Base-by-base conservation (phyloP, 2,888 invertebrate genomes). In the Atherix ibis region DNA sequence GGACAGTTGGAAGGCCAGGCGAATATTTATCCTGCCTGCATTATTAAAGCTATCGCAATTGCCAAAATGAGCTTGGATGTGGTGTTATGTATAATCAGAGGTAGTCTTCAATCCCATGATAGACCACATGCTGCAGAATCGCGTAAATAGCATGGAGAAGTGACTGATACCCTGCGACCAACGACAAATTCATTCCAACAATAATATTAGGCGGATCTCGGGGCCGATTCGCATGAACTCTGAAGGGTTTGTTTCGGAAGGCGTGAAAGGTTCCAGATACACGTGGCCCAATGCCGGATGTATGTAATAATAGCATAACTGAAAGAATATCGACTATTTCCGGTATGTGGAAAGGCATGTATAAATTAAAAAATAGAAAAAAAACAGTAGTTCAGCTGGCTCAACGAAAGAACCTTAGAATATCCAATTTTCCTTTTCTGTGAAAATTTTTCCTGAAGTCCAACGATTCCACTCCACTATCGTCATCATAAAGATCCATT, bases 21-120 rank as follows among this genome's bases (percentile, higher is more conserved):
- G 1, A 87, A 87, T 53, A 84, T 74, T 50, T 70, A 85, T 31
- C 87, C 87, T 58, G 77, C 83, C 1, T 87, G 87, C 59, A 70
- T 74, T 4, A 70, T 79, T 46, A 69, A 76, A 42, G 54, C 66
- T 19, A 62, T 84, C 17, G 59, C 62, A 27, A 70, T 79, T 50
- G 66, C 68, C 45, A 62, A 68, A 4, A 54, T 60, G 31, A 66
- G 70, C 44, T 62, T 85, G 6, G 67, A 74, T 50, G 73, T 80
- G 41, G 66, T 84, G n/a, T 65, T 72, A 8, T 88, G 87, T 49
- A 85, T 87, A 84, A 84, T 88, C 37, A 63, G 65, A 42, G 77
- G 83, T 49, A 84, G 84, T 56, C 63, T 70, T 41, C 63, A 73
- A 46, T 79, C 84, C 26, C 72, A 71, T 15, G 66, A 65, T 5